Base-by-base conservation (phyloP, 2,888 invertebrate species). In the Lepidocyrtinus sp. region DNA sequence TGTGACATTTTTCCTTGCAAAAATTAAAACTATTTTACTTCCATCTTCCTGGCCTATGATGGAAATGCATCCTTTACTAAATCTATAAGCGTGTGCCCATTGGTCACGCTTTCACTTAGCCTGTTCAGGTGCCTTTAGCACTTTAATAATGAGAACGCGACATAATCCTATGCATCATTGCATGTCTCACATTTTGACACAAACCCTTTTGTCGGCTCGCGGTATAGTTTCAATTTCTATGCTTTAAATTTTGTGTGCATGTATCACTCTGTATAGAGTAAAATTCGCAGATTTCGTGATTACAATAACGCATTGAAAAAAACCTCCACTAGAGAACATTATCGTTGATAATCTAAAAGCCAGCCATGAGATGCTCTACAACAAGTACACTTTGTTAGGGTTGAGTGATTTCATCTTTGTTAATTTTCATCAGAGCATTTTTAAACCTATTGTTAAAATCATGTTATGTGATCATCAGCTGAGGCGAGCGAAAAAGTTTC, bases 101-200 rank as follows among this genome's bases (percentile, higher is more conserved):
- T 69, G 70, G 76, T 76, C 69, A 76, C 76, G 76, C 76, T 76
- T 76, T 76, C 76, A 63, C 76, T 76, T n/a, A n/a, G 75, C 21
- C 69, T 50, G 68, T 69, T 75, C 68, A 75, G 68, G 69, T 69
- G 75, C 76, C 64, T 63, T 76, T 76, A 21, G 63, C 70, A 76
- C 69, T 70, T 76, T 55, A 76, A 70, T 75, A 75, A 75, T 75
- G 75, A 70, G 69, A 70, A 69, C 70, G 76, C 76, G 76, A 76
- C 76, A 70, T 19, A 64, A 70, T 76, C 76, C 63, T 64, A 76
- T 76, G 75, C 75, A 75, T 75, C 69, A 75, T 75, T 75, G 75
- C 61, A 26, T 75, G 69, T 27, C 69, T 75, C 63, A 69, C 62
- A 75, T 75, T 67, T 75, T 75, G 62, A 75, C 75, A 75, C 69